Evolutionary conservation across 2,113 vertebrate genomes (phyloP), one percentile per base, ranked within the genome.

Genomic region (Hippotragus niger): DNA sequence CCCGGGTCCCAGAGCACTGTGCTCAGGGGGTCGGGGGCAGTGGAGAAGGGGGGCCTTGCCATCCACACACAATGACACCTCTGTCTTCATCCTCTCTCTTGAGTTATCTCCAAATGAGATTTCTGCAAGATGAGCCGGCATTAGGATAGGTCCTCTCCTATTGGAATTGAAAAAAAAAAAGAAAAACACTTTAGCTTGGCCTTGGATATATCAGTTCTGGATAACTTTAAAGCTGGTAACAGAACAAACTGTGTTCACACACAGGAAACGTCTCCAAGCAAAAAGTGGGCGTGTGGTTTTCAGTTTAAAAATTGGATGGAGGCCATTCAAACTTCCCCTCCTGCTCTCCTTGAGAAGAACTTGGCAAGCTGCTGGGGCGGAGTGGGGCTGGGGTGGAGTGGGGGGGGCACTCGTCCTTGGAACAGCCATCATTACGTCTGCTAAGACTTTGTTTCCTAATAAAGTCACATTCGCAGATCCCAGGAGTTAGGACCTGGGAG

Each of bases 171-270:
- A 33, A 81, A 23, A 82, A 52, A n/a, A 29, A 17, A 47, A 25
- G 3, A 9, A 52, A 33, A n/a, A 71, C 25, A 29, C 57, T 85
- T 90, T 11, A 45, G 52, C 80, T 71, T 76, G 71, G 84, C 93
- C 96, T 97, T 1, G 3, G 74, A 76, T 95, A 0, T 85, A 94
- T 97, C 84, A 29, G 81, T 90, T 97, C 91, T 91, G 81, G 58
- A n/a, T 93, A 88, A 94, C 93, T 92, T 98, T 43, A 88, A 93
- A 95, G 96, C 88, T 67, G 55, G 92, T 94, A 76, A 82, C 31
- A 95, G 96, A 97, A 95, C 88, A 95, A 88, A 76, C 91, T 97
- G 91, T 96, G 88, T 97, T 94, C 96, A 95, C 93, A 92, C 92
- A 71, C 88, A 95, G 96, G 95, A 97, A 95, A 55, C 67, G 13